Evolutionary conservation across 2,797 vertebrate species (phyloP).

Genomic region (Chiropotes sagulatus): DNA sequence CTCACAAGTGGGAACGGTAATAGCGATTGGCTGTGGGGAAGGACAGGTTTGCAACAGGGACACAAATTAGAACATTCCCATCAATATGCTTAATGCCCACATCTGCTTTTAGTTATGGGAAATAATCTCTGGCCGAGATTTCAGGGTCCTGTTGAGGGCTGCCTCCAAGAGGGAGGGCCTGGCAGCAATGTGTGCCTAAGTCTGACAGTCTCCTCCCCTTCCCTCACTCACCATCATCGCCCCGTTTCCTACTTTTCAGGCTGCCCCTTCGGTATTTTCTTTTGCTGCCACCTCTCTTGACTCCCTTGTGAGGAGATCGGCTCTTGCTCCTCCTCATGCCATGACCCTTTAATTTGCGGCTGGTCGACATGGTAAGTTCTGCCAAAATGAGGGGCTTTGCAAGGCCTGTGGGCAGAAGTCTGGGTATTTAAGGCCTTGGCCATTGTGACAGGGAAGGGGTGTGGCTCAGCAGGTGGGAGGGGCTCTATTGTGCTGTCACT

Average conservation of each 20-base stretch:
- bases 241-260: slow-evolving; percentile 67
- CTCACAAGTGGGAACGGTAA: slow-evolving; percentile 65
- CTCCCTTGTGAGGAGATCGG: slow-evolving; percentile 73
- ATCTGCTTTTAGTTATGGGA: background rate
- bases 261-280: slow-evolving; percentile 65
- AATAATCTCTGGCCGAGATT: background rate
- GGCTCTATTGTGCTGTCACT: slow-evolving; percentile 56
- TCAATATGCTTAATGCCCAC: background rate
- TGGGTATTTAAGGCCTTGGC: slow-evolving; percentile 73
- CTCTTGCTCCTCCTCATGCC: slow-evolving; percentile 72
- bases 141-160: background rate
- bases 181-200: background rate
- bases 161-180: background rate
- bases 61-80: background rate
- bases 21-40: slow-evolving; percentile 63
- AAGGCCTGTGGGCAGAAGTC: background rate
- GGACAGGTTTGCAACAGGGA: slow-evolving; percentile 21
- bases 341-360: slow-evolving; percentile 67
- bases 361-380: slow-evolving; percentile 73
- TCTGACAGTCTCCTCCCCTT: background rate
- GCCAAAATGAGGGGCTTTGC: slow-evolving; percentile 70
- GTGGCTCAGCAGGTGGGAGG: slow-evolving; percentile 35
- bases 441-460: slow-evolving; percentile 69
- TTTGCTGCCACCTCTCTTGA: slow-evolving; percentile 74
- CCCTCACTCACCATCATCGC: slow-evolving; percentile 70